Base-by-base conservation (phyloP, 2,888 invertebrate genomes). In the Hypomecis punctinalis region DNA sequence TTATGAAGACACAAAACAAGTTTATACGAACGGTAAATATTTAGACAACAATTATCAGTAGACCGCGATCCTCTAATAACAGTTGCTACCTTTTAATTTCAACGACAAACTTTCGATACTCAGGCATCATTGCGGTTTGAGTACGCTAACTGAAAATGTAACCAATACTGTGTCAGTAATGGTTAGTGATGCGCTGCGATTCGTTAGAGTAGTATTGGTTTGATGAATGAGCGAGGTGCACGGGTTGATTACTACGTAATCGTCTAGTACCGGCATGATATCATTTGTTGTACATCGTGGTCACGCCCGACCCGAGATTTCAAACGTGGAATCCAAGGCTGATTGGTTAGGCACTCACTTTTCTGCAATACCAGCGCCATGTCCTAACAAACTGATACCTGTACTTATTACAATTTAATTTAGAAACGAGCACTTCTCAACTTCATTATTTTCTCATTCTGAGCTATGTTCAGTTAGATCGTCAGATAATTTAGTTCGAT, bases 31-130 rank as follows among this genome's bases (percentile, higher is more conserved):
- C 85, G 80, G 87, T 86, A 89, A 90, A 89, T 88, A 90, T 90
- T 90, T 90, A 86, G 86, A 88, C 84, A 88, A 88, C 86, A 89
- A 90, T 90, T 89, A 90, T 87, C 89, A 85, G 82, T 79, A 82
- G 80, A 84, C 81, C 79, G 84, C 84, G 81, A 87, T 85, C 78
- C 80, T 82, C 81, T 77, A 76, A 78, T 81, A 82, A 79, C 78
- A 79, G 80, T 77, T 75, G 74, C 76, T 77, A 76, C 72, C 72
- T 79, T 75, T 75, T 62, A 70, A 71, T 9, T n/a, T 66, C 59
- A 63, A 37, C 61, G 43, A 63, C 66, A 33, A 52, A 39, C 46
- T 66, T 35, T 42, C 13, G 54, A 47, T 42, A 37, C 35, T 6
- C 9, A 13, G 6, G n/a, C 54, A 74, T 66, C 85, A 84, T 72